Conservation (phyloP, 2,113 vertebrate genomes). For the Eublepharis macularius region DNA sequence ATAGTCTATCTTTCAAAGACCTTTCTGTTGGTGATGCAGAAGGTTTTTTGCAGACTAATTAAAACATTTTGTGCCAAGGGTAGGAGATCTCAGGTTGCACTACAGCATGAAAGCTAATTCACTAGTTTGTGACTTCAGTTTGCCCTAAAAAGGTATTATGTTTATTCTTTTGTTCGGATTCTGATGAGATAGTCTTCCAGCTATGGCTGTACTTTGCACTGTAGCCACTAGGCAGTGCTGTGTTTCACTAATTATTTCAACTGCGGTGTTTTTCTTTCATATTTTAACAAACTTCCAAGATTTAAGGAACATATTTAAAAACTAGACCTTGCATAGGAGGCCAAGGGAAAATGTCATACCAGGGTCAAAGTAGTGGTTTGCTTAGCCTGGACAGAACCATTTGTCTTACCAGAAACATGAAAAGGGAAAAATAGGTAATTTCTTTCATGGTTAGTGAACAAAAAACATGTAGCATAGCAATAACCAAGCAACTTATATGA, state of each 20-base stretch:
- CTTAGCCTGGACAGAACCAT: neutral
- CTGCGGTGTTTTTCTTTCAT: neutral
- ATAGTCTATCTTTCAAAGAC: too few relatives aligned
- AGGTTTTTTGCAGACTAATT: too few relatives aligned
- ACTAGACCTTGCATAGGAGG: neutral
- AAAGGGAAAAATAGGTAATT: neutral
- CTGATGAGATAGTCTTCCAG: neutral
- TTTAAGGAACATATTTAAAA: neutral
- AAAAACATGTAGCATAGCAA: neutral
- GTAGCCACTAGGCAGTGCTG: neutral
- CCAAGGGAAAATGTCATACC: neutral
- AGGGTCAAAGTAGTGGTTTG: neutral
- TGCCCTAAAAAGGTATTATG: too few relatives aligned
- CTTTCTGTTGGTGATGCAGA: too few relatives aligned
- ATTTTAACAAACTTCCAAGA: conserved; percentile 2
- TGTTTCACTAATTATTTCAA: conserved; percentile 30
- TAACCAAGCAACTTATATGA: neutral
- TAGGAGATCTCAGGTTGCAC: too few relatives aligned
- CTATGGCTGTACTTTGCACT: neutral
- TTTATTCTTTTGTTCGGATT: neutral
- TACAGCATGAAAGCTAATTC: too few relatives aligned
- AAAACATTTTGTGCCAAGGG: too few relatives aligned
- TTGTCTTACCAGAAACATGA: neutral
- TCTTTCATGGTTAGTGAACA: neutral
- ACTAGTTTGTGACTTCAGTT: too few relatives aligned